These are phyloP conservation scores for Schizopygopsis pylzovi DNA, from an alignment of 2,797 vertebrate species.

Conservation along the genomic window DNA sequence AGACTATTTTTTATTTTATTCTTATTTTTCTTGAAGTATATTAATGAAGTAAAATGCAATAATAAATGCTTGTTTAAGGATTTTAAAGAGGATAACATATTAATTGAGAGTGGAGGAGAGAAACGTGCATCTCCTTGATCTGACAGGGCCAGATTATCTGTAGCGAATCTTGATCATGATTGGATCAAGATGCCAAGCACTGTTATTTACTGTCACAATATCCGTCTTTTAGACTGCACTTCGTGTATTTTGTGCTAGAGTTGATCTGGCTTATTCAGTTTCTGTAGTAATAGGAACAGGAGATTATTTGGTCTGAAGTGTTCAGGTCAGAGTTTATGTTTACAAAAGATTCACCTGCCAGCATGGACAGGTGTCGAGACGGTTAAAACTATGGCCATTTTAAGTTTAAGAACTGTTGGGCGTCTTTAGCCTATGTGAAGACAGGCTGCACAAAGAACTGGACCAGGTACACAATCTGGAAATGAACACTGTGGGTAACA, in stretches of 20 bases:
- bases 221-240: not conserved
- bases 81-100: not conserved
- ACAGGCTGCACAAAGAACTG: conserved; percentile 42
- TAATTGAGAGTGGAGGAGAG: not conserved
- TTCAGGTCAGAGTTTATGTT: conserved; percentile 61
- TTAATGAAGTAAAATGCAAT: conserved; percentile 68
- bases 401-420: conserved; percentile 12
- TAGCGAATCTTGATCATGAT: not conserved
- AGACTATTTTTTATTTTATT: too few species aligned
- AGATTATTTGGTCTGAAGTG: conserved; percentile 14
- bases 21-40: conserved; percentile 2
- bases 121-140: conserved; percentile 10
- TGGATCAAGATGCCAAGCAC: conserved; percentile 22
- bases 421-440: conserved; percentile 36
- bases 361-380: conserved; percentile 1
- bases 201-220: conserved; percentile 7
- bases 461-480: conserved; percentile 33
- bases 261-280: conserved; percentile 30
- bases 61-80: conserved; percentile 45
- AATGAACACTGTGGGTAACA: conserved; percentile 43
- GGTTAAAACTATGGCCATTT: conserved; percentile 25
- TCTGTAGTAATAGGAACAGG: not conserved
- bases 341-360: conserved; percentile 58
- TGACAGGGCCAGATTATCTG: conserved; percentile 37
- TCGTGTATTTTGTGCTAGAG: conserved; percentile 25